Conservation (phyloP, 2,888 invertebrate genomes). For the Ochlodes sylvanus region DNA sequence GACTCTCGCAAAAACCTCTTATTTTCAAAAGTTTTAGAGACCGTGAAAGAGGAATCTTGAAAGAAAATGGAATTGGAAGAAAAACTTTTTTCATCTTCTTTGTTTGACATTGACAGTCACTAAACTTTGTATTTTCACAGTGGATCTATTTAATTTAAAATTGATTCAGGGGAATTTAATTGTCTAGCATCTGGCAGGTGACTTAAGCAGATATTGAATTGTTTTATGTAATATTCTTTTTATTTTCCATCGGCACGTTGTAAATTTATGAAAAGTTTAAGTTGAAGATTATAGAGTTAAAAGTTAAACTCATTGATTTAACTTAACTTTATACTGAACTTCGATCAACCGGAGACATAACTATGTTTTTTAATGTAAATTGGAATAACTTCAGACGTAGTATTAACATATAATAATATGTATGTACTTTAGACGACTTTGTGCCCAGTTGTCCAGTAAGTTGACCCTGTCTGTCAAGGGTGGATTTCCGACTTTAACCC, state of each 20-base stretch:
- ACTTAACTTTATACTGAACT: too few species aligned
- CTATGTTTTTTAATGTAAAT: too few species aligned
- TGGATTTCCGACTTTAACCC: neutral
- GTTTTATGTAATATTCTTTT: slow-evolving; percentile 45
- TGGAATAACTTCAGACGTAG: too few species aligned
- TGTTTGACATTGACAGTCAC: slow-evolving; percentile 84
- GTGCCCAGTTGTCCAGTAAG: neutral
- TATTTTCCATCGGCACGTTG: neutral
- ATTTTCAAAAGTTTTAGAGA: slow-evolving; percentile 83
- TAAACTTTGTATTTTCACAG: slow-evolving; percentile 81
- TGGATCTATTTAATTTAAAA: slow-evolving; percentile 82
- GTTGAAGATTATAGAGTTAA: neutral
- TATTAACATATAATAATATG: too few species aligned
- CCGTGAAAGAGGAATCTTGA: slow-evolving; percentile 81
- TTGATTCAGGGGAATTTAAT: slow-evolving; percentile 72
- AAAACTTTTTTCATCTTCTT: slow-evolving; percentile 85
- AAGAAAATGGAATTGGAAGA: slow-evolving; percentile 81
- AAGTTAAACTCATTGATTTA: too few species aligned
- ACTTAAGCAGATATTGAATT: slow-evolving; percentile 67
- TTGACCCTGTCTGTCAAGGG: neutral
- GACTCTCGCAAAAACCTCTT: slow-evolving; percentile 83
- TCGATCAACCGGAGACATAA: too few species aligned
- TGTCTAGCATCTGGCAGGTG: slow-evolving; percentile 74
- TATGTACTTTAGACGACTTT: neutral
- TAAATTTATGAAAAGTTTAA: slow-evolving; percentile 7